Percentiles rank a stretch among this genome's conserved stretches.
Evolutionary conservation across 1,140 invertebrate species (phyloP).

Genomic region (Temnothorax longispinosus): DNA sequence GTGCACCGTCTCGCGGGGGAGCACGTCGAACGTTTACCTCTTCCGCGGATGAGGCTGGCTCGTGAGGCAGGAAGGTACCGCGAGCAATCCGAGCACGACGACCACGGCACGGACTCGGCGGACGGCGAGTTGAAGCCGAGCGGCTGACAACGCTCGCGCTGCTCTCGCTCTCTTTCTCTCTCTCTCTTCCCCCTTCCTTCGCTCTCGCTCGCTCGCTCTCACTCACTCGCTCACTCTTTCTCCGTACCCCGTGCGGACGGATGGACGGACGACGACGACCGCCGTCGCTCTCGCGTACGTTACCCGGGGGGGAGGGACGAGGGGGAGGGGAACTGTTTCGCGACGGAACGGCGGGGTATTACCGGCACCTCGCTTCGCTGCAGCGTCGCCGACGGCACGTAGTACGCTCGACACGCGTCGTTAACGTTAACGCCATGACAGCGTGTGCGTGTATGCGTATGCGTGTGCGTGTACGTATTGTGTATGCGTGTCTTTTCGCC

Average conservation of each 20-base stretch:
- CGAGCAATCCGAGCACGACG: neutral
- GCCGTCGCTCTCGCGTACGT: slow-evolving; percentile 15
- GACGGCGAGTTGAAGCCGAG: neutral
- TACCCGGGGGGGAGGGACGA: neutral
- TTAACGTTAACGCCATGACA: slow-evolving; percentile 45
- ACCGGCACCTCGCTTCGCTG: slow-evolving; percentile 44
- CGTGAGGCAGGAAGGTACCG: neutral
- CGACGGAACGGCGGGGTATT: slow-evolving; percentile 28
- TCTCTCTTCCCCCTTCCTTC: neutral
- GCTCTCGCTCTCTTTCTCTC: neutral
- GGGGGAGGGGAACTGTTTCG: neutral
- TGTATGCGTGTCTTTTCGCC: neutral
- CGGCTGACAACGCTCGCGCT: slow-evolving; percentile 38
- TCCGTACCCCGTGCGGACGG: neutral
- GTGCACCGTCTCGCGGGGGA: neutral
- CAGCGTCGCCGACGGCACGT: slow-evolving; percentile 18
- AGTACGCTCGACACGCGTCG: slow-evolving; percentile 41
- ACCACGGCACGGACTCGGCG: neutral
- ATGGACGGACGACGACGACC: slow-evolving; percentile 21
- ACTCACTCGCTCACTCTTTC: neutral
- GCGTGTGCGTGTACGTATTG: neutral
- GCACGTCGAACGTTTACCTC: neutral
- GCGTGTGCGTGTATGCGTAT: neutral
- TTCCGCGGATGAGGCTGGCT: neutral
- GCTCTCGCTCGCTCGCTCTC: neutral